A percentile compares a stretch with the other conserved stretches of the same genome.
Conservation (phyloP, 1,140 invertebrate species). For the Thereuonema tuberculata region DNA sequence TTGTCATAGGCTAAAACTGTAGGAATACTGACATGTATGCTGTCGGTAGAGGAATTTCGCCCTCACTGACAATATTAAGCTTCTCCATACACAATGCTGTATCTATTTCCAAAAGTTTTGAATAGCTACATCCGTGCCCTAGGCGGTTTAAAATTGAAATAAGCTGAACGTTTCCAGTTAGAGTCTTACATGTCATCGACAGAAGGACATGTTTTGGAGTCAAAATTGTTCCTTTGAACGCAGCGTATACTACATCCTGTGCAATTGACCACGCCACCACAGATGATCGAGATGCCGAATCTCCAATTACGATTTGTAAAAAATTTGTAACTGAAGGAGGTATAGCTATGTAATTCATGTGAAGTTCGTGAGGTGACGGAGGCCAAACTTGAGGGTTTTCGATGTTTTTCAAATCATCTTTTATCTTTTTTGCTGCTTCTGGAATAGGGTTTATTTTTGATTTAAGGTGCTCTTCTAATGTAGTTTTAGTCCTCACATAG, state of each 20-base stretch:
- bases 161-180: constrained; percentile 14
- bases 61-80: not conserved
- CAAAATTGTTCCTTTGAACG: not conserved
- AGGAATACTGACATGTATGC: constrained; percentile 13
- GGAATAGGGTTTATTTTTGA: not conserved
- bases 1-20: constrained; percentile 21
- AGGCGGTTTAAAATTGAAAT: constrained; percentile 13
- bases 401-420: constrained; percentile 8
- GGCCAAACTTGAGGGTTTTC: constrained; percentile 11
- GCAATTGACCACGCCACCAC: constrained; percentile 5
- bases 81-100: constrained; percentile 13
- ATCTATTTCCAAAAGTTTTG: constrained; percentile 12
- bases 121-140: constrained; percentile 12
- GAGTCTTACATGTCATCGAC: constrained; percentile 9
- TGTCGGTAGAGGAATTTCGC: not conserved
- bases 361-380: constrained; percentile 7
- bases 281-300: not conserved
- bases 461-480: not conserved
- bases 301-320: not conserved
- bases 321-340: not conserved
- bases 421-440: not conserved
- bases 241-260: constrained; percentile 6
- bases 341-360: not conserved
- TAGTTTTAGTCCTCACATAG: not conserved
- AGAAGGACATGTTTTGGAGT: constrained; percentile 3